Evolutionary conservation across 2,888 invertebrate species (phyloP), one percentile per base, ranked within the genome.

Genomic region (Lamellibrachia satsuma): DNA sequence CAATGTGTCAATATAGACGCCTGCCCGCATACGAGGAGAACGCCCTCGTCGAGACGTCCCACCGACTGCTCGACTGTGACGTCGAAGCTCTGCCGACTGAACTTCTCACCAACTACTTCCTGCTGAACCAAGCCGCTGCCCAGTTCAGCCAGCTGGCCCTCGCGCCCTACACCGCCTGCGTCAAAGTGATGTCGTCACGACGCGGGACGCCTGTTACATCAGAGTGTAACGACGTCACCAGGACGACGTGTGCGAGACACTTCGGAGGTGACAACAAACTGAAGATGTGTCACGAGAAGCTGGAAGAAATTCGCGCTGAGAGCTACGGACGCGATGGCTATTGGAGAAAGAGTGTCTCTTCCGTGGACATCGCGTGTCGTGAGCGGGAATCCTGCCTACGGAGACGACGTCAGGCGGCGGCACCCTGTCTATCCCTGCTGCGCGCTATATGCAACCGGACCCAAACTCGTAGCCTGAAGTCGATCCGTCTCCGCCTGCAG

Each of bases 91-190:
- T 75, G 22, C 22, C 75, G 75, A 75, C 75, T 6, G 75, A 75
- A n/a, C 22, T 75, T n/a, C 75, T 75, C 75, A 75, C 75, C 75
- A 75, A 75, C 75, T 75, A 75, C 75, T 75, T 75, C 75, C 75
- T 75, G 22, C 15, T 75, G 15, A 75, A 22, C 75, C 75, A 75
- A n/a, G 75, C 4, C 75, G 15, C 75, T 6, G 15, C 75, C 75
- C 22, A 3, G 22, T 75, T 75, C 75, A 75, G 75, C 4, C 75
- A 75, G 75, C 22, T 75, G 22, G 75, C 75, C 75, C 75, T 75
- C 75, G 75, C 75, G 75, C 75, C 75, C 75, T 75, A 75, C 22
- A 6, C 75, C 75, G 75, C 75, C 75, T 75, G 75, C 22, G 22
- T 75, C 75, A 75, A 22, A 75, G 22, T 75, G 15, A 75, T 75